Conservation (phyloP, 2,797 vertebrate genomes). For the Sciurus vulgaris region DNA sequence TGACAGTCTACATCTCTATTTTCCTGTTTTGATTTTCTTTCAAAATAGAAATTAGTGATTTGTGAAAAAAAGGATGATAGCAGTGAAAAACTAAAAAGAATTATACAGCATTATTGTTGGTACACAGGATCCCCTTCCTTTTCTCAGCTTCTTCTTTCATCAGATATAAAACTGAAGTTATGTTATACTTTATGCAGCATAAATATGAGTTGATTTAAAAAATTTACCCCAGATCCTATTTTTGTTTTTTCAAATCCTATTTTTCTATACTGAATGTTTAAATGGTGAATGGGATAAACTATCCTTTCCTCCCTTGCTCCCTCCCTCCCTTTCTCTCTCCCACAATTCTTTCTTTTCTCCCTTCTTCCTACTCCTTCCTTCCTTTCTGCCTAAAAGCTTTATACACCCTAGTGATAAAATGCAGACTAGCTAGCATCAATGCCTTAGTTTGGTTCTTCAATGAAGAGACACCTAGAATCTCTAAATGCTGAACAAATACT, state of each 20-base stretch:
- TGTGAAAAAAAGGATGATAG: constrained; percentile 47
- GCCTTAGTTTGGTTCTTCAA: constrained; percentile 46
- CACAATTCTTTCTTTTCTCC: neutral
- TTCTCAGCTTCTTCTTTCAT: neutral
- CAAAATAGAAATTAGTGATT: constrained; percentile 48
- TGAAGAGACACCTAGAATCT: constrained; percentile 59
- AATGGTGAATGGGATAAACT: neutral
- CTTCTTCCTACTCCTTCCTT: neutral
- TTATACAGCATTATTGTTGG: neutral
- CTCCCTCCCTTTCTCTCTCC: neutral
- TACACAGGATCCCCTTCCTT: neutral
- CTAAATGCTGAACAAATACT: constrained; percentile 65
- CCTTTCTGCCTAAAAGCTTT: constrained; percentile 30
- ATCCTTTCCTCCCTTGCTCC: neutral
- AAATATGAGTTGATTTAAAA: neutral
- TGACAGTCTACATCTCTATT: neutral
- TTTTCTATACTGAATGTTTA: constrained; percentile 7
- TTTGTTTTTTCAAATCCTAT: neutral
- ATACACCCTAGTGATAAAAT: constrained; percentile 4
- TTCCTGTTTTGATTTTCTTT: constrained; percentile 57
- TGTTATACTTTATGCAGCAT: constrained; percentile 17
- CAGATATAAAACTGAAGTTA: neutral
- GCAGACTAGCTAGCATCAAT: neutral
- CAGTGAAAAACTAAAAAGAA: neutral
- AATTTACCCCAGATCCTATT: constrained; percentile 1